Base-by-base conservation (phyloP, 1,140 invertebrate genomes). In the Macrobrachium nipponense region DNA sequence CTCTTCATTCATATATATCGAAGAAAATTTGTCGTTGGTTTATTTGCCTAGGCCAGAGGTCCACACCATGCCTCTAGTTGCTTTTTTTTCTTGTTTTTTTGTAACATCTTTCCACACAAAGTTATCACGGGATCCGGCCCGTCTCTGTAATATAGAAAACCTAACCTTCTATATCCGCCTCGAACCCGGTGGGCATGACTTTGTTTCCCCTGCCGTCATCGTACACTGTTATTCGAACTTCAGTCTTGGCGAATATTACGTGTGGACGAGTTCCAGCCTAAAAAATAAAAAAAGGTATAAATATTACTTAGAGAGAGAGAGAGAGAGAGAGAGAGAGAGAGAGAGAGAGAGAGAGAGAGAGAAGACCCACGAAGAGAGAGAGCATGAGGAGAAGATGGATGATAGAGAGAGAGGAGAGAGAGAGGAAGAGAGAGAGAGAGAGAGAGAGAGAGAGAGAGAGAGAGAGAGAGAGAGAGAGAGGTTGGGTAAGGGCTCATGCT, bases 141-240 rank as follows among this genome's bases (percentile, higher is more conserved):
- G 10, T 43, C 62, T 58, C 43, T 17, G 12, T 76, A 10, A 20
- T 7, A 10, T 7, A n/a, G 14, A 20, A 44, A 11, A n/a, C 18
- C 81, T 44, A 81, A 90, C 90, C 90, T 87, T 90, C 90, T n/a
- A 90, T 89, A 51, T 90, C 89, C 0, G 90, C 89, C n/a, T 89
- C 87, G 76, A 90, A 90, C 7, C 90, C 90, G 3, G 90, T 90
- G 4, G 90, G 89, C 0, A 82, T 61, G 18, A 51, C 72, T 44
- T 90, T 90, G 43, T 75, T 80, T 14, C 59, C 79, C 20, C 79
- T 78, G 2, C 89, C 90, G 73, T 90, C 89, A 51, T 90, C 89
- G 86, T 87, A 90, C 1, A 90, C 89, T 5, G 89, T 90, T 62
- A 90, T 89, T 14, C 90, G 84, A 5, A 90, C 89, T 79, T 90